Base-by-base conservation (phyloP, 2,797 vertebrate genomes). In the Schizopygopsis malacanthus region DNA sequence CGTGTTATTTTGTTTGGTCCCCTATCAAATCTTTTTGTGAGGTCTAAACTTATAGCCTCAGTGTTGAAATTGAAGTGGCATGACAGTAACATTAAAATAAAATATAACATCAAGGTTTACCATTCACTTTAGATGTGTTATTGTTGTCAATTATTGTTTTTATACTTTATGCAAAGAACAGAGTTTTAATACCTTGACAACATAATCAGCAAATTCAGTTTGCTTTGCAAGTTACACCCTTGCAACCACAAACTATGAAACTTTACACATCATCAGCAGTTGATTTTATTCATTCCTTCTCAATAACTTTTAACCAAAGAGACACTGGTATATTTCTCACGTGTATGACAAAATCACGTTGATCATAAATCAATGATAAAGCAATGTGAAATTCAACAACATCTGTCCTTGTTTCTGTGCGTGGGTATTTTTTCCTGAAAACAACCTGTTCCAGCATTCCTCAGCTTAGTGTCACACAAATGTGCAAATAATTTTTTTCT, bases 371-470 rank as follows among this genome's bases (percentile, higher is more conserved):
- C 52, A 28, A 59, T 77, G 10, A 63, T 20, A 72, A 37, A 9
- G 12, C 22, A 39, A 33, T 25, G 33, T 59, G 45, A 80, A 52
- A 72, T 25, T 54, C 37, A 41, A 65, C 54, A 25, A 54, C 75
- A 50, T 16, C 50, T 52, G 50, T 52, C 15, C 50, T 70, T 84
- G 86, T n/a, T 52, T 83, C 33, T 78, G 15, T 56, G 82, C 6
- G 52, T 80, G 33, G 82, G 82, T 37, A 18, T 80, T 67, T 89
- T 95, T 12, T 93, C 89, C 90, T 50, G 77, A 92, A 93, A 91
- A 87, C 90, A 82, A 88, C 90, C 86, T 41, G 25, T 76, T 84
- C 77, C 85, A 72, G 79, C 83, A 92, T 94, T 94, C 89, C 91
- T 81, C 84, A 81, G 79, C 39, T 89, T 61, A 80, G 41, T 52